These are phyloP conservation scores for Chelon labrosus DNA, from an alignment of 2,797 vertebrate genomes.

Conservation along the genomic window DNA sequence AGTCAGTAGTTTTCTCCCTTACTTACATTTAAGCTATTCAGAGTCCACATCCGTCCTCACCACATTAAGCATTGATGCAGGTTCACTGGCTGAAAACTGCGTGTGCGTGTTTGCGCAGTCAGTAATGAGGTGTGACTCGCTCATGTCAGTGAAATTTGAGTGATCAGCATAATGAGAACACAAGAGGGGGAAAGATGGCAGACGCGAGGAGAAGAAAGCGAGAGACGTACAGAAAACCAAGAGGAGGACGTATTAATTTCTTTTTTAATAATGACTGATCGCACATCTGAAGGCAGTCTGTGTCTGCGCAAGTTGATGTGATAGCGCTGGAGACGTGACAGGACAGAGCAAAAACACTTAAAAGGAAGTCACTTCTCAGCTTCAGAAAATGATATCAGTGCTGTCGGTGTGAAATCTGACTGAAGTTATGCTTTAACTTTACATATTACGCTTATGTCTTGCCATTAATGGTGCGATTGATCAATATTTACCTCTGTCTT, in stretches of 20 bases:
- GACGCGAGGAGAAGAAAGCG: slow-evolving; percentile 9
- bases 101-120: slow-evolving; percentile 39
- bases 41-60: slow-evolving; percentile 51
- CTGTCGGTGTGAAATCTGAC: too few relatives aligned
- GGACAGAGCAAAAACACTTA: neutral
- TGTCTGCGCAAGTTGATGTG: slow-evolving; percentile 11
- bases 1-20: slow-evolving; percentile 24
- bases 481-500: too few relatives aligned
- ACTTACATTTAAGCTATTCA: slow-evolving; percentile 26
- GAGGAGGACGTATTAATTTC: slow-evolving; percentile 34
- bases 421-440: too few relatives aligned
- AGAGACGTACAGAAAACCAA: slow-evolving; percentile 4
- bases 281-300: slow-evolving; percentile 45
- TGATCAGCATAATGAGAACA: slow-evolving; percentile 75
- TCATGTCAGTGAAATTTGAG: slow-evolving; percentile 70
- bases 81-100: slow-evolving; percentile 46
- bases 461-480: too few relatives aligned
- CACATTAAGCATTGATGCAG: slow-evolving; percentile 62
- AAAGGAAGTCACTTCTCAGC: too few relatives aligned
- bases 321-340: slow-evolving; percentile 23
- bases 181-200: slow-evolving; percentile 23
- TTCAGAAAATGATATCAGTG: too few relatives aligned
- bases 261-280: slow-evolving; percentile 49
- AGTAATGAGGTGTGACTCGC: slow-evolving; percentile 78
- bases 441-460: too few relatives aligned